Percentiles rank a stretch among this genome's conserved stretches.
phyloP scores from a whole-genome alignment of 2,888 invertebrate genomes.

The Leptopilina syphax region DNA sequence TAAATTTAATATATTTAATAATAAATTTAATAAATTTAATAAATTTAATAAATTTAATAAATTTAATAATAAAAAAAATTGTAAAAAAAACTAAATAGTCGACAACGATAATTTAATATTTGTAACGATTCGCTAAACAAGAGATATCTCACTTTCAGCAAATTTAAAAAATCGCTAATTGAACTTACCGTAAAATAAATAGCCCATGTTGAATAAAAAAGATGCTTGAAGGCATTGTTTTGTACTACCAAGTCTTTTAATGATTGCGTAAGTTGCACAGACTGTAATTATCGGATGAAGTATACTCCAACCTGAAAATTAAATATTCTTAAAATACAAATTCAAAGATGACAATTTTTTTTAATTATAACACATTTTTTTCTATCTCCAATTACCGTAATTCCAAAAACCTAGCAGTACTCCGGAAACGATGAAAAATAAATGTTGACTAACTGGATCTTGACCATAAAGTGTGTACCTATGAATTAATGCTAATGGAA shows the following conservation, averaged over 20 bases:
- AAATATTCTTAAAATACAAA: conserved; percentile 45
- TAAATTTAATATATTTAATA: no score
- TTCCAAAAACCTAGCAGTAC: conserved; percentile 89
- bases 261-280: conserved; percentile 83
- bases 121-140: no score
- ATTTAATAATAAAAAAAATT: no score
- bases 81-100: no score
- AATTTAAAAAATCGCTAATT: not conserved
- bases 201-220: conserved; percentile 89
- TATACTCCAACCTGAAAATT: conserved; percentile 80
- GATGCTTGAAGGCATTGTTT: conserved; percentile 82
- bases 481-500: conserved; percentile 85
- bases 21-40: no score
- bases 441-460: conserved; percentile 81
- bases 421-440: conserved; percentile 86
- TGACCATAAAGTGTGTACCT: conserved; percentile 80
- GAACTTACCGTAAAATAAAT: conserved; percentile 82
- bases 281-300: conserved; percentile 88
- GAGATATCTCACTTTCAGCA: not conserved
- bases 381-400: conserved; percentile 82
- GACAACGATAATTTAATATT: no score
- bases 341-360: not conserved
- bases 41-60: no score
- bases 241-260: conserved; percentile 83
- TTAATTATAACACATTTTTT: conserved; percentile 18